These are phyloP conservation scores for Lates japonicus DNA, from an alignment of 2,797 vertebrate genomes.

Conservation along the genomic window DNA sequence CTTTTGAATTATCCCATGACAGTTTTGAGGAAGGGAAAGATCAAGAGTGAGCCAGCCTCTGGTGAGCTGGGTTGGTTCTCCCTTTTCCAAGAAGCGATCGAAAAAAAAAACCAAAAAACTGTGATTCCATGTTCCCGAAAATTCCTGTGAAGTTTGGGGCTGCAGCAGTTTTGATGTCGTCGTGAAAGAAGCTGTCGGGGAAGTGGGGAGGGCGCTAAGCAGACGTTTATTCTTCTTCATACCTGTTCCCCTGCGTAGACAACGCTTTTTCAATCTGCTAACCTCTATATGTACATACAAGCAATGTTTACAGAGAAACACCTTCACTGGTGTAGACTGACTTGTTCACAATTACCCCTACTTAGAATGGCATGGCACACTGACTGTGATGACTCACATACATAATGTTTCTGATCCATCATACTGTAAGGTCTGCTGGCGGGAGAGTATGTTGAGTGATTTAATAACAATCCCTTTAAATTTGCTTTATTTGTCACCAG, in stretches of 20 bases:
- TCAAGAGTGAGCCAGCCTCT: conserved; percentile 68
- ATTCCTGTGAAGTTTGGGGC: conserved; percentile 67
- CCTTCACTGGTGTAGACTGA: conserved; percentile 71
- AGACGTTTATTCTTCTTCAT: conserved; percentile 65
- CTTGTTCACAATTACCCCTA: conserved; percentile 67
- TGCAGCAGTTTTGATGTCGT: conserved; percentile 66
- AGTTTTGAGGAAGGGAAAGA: conserved; percentile 59
- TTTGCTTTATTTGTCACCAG: conserved; percentile 54
- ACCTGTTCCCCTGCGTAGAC: conserved; percentile 63
- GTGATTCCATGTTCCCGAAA: conserved; percentile 64
- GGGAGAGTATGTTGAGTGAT: conserved; percentile 43
- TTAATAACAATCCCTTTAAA: conserved; percentile 56
- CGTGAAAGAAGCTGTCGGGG: conserved; percentile 60
- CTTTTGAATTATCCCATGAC: conserved; percentile 77
- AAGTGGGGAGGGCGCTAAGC: conserved; percentile 38
- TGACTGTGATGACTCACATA: conserved; percentile 66
- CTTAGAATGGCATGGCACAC: conserved; percentile 69
- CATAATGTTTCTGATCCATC: conserved; percentile 60
- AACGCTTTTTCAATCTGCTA: conserved; percentile 75
- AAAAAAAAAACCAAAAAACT: conserved; percentile 40
- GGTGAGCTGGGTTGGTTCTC: conserved; percentile 51
- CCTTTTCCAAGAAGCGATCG: conserved; percentile 54
- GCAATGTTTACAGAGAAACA: conserved; percentile 81
- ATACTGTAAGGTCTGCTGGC: conserved; percentile 43
- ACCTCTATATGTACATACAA: conserved; percentile 86